Conservation (phyloP, 1,140 invertebrate species). For the Drosophila mauritiana region DNA sequence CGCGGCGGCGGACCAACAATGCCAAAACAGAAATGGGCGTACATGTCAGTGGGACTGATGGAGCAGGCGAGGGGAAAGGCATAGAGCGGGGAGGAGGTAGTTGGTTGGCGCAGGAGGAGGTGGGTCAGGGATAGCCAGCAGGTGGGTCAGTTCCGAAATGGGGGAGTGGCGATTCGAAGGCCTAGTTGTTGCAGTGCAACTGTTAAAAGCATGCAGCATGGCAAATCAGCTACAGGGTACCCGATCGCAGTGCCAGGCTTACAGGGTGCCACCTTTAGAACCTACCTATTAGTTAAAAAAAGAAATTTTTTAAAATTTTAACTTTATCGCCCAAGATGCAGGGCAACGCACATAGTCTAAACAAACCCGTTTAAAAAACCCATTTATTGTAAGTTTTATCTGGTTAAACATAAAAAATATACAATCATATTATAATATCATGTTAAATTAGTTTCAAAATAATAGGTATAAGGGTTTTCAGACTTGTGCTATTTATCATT, state of each 20-base stretch:
- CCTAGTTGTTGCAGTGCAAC: constrained; percentile 47
- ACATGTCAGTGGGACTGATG: constrained; percentile 6
- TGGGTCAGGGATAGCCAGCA: not conserved
- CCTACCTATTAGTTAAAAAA: not conserved
- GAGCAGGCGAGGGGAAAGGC: not conserved
- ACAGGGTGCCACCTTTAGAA: constrained; percentile 5
- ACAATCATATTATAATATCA: too few relatives aligned
- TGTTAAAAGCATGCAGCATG: constrained; percentile 61
- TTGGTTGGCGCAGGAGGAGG: not conserved
- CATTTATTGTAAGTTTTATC: too few relatives aligned
- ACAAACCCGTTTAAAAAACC: too few relatives aligned
- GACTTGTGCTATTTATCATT: too few relatives aligned
- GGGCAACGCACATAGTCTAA: too few relatives aligned
- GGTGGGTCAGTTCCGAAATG: constrained; percentile 3
- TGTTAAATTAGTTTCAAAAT: too few relatives aligned
- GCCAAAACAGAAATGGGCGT: constrained; percentile 48
- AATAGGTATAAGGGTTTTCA: too few relatives aligned
- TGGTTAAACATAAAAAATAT: too few relatives aligned
- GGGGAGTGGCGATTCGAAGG: constrained; percentile 9
- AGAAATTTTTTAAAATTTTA: not conserved
- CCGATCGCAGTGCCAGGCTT: not conserved
- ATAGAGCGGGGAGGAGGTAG: not conserved
- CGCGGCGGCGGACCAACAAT: constrained; percentile 46
- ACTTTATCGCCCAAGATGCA: too few relatives aligned
- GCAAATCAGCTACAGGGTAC: constrained; percentile 48